Conservation (phyloP, 1,140 invertebrate genomes). For the Formica exsecta region DNA sequence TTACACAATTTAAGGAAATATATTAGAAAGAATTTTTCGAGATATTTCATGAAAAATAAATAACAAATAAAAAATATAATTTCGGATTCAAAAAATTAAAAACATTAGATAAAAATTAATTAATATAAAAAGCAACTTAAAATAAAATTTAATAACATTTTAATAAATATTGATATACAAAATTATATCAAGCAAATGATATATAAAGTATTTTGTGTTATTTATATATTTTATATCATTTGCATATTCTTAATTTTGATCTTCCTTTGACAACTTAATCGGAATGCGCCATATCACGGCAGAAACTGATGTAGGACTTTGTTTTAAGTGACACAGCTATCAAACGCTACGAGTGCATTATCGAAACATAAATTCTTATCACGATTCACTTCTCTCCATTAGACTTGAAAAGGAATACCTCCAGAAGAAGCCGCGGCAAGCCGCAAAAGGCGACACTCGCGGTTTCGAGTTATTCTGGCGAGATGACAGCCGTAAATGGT, state of each 20-base stretch:
- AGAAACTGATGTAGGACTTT: neutral
- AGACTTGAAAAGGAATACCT: conserved; percentile 52
- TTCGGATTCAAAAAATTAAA: neutral
- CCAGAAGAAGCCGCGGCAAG: conserved; percentile 7
- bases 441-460: conserved; percentile 61
- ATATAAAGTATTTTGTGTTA: neutral
- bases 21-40: neutral
- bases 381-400: conserved; percentile 48
- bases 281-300: conserved; percentile 27
- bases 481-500: conserved; percentile 76
- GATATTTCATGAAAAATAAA: neutral
- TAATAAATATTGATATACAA: neutral
- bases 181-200: neutral
- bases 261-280: conserved; percentile 28
- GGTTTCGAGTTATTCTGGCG: conserved; percentile 65
- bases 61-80: neutral
- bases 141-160: neutral
- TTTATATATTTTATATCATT: neutral
- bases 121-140: neutral
- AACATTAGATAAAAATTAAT: neutral
- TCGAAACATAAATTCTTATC: conserved; percentile 55
- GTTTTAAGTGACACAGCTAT: neutral
- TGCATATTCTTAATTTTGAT: neutral
- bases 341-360: neutral
- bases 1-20: neutral